Conservation (phyloP, 1,140 invertebrate genomes). For the Parasteatoda tepidariorum region DNA sequence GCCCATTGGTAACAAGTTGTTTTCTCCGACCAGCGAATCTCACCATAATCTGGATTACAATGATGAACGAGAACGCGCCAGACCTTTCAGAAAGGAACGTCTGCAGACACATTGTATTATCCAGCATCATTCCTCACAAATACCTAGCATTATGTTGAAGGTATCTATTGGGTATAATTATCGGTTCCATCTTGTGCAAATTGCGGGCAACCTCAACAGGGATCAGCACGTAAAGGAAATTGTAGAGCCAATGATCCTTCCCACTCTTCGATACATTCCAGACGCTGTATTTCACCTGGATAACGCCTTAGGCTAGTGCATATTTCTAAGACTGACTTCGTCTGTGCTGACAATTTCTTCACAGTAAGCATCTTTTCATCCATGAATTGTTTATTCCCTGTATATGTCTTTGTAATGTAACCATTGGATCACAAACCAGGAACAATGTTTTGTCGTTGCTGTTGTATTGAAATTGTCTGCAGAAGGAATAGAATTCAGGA, state of each 20-base stretch:
- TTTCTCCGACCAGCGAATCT: not conserved
- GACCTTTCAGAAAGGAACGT: not conserved
- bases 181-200: not conserved
- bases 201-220: not conserved
- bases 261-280: not conserved
- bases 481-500: too few species aligned
- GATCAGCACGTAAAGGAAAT: not conserved
- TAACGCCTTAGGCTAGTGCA: not conserved
- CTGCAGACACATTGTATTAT: not conserved
- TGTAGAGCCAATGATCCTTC: not conserved
- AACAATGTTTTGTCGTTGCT: too few species aligned
- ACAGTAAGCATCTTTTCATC: not conserved
- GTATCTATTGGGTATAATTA: not conserved
- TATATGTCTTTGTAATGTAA: too few species aligned
- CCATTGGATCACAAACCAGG: too few species aligned
- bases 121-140: not conserved
- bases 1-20: not conserved
- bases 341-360: not conserved
- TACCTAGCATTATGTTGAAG: not conserved
- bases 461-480: too few species aligned
- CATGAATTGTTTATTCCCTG: not conserved
- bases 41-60: not conserved
- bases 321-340: not conserved
- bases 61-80: not conserved
- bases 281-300: not conserved